These are phyloP conservation scores for Meteorus cinctellus DNA, from an alignment of 2,888 invertebrate species.

Conservation along the genomic window DNA sequence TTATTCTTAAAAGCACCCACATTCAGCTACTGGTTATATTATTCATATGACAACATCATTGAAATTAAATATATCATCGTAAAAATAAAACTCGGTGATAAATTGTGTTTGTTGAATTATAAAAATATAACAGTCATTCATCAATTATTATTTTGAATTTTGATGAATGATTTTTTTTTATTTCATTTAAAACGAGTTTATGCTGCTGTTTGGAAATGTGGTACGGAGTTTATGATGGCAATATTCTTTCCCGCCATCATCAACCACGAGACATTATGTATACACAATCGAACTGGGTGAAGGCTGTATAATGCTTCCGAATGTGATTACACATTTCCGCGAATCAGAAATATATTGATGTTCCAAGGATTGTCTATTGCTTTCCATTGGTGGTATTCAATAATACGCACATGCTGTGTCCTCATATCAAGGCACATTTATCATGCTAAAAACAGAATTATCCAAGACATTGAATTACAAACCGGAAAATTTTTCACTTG, in stretches of 20 bases:
- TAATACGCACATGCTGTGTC: slow-evolving; percentile 18
- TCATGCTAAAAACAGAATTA: background rate
- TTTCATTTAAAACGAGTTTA: no score
- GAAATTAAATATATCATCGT: no score
- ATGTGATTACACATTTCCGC: slow-evolving; percentile 46
- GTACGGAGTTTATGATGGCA: background rate
- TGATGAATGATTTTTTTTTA: no score
- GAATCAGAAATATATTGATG: slow-evolving; percentile 46
- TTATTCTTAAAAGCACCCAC: background rate
- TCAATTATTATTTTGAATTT: background rate
- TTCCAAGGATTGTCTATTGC: no score
- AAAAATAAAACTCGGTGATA: no score
- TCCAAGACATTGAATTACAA: background rate
- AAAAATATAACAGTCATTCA: no score
- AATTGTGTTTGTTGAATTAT: no score
- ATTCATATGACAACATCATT: no score
- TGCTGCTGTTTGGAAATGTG: no score
- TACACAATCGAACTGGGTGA: slow-evolving; percentile 58
- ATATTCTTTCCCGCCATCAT: slow-evolving; percentile 31
- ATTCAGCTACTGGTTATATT: no score
- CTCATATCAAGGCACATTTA: slow-evolving; percentile 27
- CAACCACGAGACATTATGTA: slow-evolving; percentile 34
- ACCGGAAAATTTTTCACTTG: no score
- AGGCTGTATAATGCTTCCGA: slow-evolving; percentile 47
- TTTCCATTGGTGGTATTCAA: no score